Evolutionary conservation across 1,140 invertebrate species (phyloP).

Genomic region (Teleogryllus occipitalis): DNA sequence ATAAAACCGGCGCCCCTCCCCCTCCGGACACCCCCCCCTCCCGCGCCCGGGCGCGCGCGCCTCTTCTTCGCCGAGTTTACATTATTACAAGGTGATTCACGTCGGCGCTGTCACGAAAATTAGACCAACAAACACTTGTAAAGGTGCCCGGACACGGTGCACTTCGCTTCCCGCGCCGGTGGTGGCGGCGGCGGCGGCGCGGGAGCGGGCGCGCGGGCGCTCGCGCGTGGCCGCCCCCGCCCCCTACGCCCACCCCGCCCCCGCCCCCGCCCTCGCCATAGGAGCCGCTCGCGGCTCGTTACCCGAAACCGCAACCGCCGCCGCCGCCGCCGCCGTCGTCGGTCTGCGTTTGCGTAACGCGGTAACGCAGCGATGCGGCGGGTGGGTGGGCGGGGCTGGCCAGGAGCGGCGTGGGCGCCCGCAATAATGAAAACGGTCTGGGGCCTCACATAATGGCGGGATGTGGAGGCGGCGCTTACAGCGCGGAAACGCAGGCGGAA

Average conservation of each 20-base stretch:
- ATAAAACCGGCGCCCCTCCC: not conserved
- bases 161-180: not conserved
- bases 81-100: constrained; percentile 1
- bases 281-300: not conserved
- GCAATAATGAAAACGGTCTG: no score
- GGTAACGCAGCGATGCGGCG: no score
- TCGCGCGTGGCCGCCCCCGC: no score
- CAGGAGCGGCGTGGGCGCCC: no score
- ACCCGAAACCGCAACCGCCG: not conserved
- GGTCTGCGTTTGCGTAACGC: not conserved
- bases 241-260: not conserved
- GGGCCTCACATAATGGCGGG: no score
- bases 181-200: no score
- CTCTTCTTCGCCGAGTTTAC: not conserved
- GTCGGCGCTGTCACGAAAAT: not conserved
- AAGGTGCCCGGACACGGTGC: not conserved
- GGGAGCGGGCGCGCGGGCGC: no score
- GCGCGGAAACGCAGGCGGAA: no score
- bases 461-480: no score
- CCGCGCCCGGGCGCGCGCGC: no score
- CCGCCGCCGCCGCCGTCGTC: not conserved
- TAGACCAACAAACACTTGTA: constrained; percentile 1
- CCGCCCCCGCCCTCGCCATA: not conserved
- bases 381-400: no score
- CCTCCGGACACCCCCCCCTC: not conserved